Percentiles rank a stretch among this genome's conserved stretches.
Evolutionary conservation across 2,888 invertebrate species (phyloP).

Genomic region (Idaea aversata): DNA sequence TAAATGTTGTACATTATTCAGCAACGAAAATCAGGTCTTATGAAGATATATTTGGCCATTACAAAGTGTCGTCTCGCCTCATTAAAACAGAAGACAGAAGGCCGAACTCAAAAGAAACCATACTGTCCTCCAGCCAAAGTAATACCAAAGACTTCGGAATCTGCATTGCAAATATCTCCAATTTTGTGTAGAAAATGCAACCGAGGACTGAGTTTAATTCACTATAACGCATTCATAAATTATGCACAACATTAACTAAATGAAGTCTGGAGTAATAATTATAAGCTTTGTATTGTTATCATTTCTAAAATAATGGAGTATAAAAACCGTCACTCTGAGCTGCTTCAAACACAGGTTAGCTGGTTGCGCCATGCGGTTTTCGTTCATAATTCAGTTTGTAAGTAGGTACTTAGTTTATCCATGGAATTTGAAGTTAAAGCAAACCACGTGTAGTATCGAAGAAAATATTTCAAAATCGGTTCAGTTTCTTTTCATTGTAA

Average conservation of each 20-base stretch:
- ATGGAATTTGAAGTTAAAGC: too few relatives aligned
- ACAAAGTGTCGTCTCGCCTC: slow-evolving; percentile 17
- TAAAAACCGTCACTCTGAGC: neutral
- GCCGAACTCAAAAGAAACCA: slow-evolving; percentile 51
- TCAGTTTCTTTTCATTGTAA: too few relatives aligned
- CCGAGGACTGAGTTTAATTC: slow-evolving; percentile 56
- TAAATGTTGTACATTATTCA: neutral
- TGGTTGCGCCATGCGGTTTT: too few relatives aligned
- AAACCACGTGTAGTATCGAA: too few relatives aligned
- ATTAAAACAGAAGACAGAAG: slow-evolving; percentile 39
- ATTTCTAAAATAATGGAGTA: neutral
- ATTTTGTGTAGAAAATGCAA: slow-evolving; percentile 70
- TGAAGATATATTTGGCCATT: slow-evolving; percentile 1
- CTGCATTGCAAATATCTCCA: slow-evolving; percentile 69
- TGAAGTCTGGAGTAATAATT: slow-evolving; percentile 24
- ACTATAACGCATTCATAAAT: slow-evolving; percentile 52
- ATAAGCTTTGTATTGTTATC: slow-evolving; percentile 16
- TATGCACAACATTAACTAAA: slow-evolving; percentile 37
- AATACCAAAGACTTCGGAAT: slow-evolving; percentile 49
- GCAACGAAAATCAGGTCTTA: neutral
- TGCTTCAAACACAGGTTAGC: too few relatives aligned
- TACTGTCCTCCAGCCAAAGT: slow-evolving; percentile 51
- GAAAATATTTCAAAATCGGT: too few relatives aligned
- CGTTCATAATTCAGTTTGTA: too few relatives aligned
- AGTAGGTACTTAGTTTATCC: too few relatives aligned